phyloP scores from a whole-genome alignment of 2,797 vertebrate genomes.

The Coregonus suidteri region DNA sequence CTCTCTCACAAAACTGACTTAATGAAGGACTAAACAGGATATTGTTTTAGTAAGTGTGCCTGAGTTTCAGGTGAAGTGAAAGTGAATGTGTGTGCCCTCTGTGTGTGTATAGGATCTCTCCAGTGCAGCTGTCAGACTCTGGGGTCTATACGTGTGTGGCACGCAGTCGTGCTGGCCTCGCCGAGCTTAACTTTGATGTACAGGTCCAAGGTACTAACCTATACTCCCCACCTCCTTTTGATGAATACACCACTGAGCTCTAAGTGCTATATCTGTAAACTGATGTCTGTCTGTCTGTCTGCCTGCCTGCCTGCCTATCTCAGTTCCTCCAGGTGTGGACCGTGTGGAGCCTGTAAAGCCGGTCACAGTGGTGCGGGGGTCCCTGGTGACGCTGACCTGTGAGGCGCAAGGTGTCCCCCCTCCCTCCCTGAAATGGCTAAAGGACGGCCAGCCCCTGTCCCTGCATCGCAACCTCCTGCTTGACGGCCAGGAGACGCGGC shows the following conservation, averaged over 20 bases:
- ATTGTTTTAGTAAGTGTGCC: background rate
- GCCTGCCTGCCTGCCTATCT: background rate
- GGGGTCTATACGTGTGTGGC: conserved; percentile 87
- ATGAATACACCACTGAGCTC: background rate
- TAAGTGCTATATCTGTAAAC: background rate
- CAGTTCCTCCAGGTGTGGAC: conserved; percentile 84
- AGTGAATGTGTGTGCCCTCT: background rate
- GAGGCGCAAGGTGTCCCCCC: conserved; percentile 83
- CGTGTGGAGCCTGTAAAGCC: conserved; percentile 77
- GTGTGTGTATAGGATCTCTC: conserved; percentile 80
- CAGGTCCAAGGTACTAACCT: conserved; percentile 80
- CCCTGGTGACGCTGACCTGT: conserved; percentile 83
- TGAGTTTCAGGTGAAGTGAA: background rate
- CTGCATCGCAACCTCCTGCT: conserved; percentile 72
- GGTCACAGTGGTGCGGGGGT: conserved; percentile 79
- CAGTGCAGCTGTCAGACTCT: conserved; percentile 80
- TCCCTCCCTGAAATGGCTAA: conserved; percentile 85
- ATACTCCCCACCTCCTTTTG: background rate
- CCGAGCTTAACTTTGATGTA: conserved; percentile 80
- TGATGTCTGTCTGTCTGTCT: conserved; percentile 10
- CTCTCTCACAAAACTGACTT: background rate
- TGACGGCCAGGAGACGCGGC: conserved; percentile 71
- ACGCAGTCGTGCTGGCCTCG: conserved; percentile 83
- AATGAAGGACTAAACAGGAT: background rate
- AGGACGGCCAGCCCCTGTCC: conserved; percentile 80